Percentiles rank a stretch among this genome's conserved stretches.
Evolutionary conservation across 2,797 vertebrate species (phyloP).

Genomic region (Florisuga fusca): DNA sequence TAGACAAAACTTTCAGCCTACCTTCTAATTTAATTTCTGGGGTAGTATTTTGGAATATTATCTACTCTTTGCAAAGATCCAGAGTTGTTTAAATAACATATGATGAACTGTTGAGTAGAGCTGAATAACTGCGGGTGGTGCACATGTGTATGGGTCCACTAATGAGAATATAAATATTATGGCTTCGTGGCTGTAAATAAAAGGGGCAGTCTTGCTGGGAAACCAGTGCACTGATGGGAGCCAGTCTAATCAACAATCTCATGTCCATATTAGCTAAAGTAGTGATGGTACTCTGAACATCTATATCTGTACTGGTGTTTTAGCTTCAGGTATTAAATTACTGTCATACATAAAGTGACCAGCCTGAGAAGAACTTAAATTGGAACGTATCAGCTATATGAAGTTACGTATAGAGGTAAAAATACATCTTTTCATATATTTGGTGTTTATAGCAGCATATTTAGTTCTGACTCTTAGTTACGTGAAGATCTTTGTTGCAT

Average conservation of each 20-base stretch:
- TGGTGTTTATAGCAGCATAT: background rate
- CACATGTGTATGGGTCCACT: background rate
- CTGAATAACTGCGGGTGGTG: background rate
- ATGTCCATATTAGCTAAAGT: background rate
- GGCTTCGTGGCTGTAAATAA: background rate
- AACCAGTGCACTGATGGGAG: background rate
- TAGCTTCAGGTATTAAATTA: conserved; percentile 19
- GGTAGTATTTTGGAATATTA: background rate
- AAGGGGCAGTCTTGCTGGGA: background rate
- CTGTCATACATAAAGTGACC: background rate
- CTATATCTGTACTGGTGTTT: background rate
- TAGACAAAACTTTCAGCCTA: background rate
- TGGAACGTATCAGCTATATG: background rate
- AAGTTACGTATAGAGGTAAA: background rate
- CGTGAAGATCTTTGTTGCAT: background rate
- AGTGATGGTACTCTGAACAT: background rate
- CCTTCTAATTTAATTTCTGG: background rate
- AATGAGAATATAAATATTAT: background rate
- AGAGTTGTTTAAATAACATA: background rate
- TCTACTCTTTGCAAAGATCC: rapidly evolving
- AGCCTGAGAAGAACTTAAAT: background rate
- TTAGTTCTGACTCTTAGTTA: background rate
- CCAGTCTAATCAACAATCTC: background rate
- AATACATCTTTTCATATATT: background rate
- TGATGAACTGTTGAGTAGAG: background rate